A percentile compares a stretch with the other conserved stretches of the same genome.
Conservation (phyloP, 2,113 vertebrate species). For the Mus pahari region DNA sequence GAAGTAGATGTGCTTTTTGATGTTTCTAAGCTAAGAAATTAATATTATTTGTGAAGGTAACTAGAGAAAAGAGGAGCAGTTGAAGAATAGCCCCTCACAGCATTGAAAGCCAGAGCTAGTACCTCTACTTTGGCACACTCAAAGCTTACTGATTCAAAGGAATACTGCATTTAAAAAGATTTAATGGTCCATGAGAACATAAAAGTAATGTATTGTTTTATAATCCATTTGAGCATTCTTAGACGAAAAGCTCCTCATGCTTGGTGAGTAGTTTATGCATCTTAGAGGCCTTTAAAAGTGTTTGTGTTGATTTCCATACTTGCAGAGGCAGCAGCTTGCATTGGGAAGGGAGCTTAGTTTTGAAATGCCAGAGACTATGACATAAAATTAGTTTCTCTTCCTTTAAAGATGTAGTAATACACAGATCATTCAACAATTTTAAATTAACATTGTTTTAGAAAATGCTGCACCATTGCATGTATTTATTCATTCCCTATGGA, state of each 20-base stretch:
- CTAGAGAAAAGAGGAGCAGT: constrained; percentile 41
- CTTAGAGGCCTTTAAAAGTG: constrained; percentile 60
- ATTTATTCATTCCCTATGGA: constrained; percentile 47
- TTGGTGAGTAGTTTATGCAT: constrained; percentile 68
- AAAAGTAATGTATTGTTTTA: constrained; percentile 83
- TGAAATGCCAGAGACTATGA: neutral
- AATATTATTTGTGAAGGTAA: constrained; percentile 61
- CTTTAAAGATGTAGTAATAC: constrained; percentile 43
- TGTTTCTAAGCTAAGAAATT: constrained; percentile 61
- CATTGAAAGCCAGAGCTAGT: constrained; percentile 59
- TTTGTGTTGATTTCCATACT: constrained; percentile 69
- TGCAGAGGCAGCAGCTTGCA: constrained; percentile 54
- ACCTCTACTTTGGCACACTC: constrained; percentile 44
- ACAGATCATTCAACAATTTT: neutral
- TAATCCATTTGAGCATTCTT: constrained; percentile 75
- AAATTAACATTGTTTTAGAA: constrained; percentile 58
- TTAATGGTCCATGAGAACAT: constrained; percentile 79
- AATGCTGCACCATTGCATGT: neutral
- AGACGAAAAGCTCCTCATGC: constrained; percentile 64
- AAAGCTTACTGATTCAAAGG: constrained; percentile 80
- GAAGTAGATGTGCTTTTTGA: neutral
- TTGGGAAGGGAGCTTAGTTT: constrained; percentile 61
- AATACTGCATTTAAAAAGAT: constrained; percentile 81
- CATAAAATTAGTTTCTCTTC: constrained; percentile 41
- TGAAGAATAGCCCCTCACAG: constrained; percentile 12